A percentile compares a stretch with the other conserved stretches of the same genome.
phyloP scores from a whole-genome alignment of 2,113 vertebrate genomes.

The Muntiacus muntjak region DNA sequence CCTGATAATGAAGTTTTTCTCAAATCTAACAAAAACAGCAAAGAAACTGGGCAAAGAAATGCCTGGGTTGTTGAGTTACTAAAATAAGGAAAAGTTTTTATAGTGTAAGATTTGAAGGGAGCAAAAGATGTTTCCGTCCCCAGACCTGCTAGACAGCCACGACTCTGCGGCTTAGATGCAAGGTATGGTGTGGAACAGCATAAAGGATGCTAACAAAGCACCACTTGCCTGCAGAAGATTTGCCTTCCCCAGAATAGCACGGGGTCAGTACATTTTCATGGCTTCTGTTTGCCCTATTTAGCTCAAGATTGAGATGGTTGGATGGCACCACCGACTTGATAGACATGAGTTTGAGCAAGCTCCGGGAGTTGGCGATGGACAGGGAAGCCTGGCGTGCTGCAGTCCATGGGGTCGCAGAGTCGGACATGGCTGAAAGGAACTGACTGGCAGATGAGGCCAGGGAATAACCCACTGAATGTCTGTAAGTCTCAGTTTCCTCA shows the following conservation, averaged over 20 bases:
- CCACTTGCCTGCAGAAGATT: background rate
- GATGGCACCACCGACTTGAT: background rate
- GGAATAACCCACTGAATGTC: background rate
- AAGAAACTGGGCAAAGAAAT: background rate
- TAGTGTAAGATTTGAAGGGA: background rate
- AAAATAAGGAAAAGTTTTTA: background rate
- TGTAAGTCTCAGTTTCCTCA: background rate
- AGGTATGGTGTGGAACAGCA: background rate
- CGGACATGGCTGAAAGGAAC: background rate
- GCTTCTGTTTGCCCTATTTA: background rate
- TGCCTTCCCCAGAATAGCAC: background rate
- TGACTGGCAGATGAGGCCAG: background rate
- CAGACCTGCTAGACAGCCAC: background rate
- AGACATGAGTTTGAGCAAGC: background rate
- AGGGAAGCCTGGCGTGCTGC: background rate
- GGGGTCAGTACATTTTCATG: background rate
- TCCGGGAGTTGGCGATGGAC: background rate
- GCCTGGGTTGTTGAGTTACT: background rate
- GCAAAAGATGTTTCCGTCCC: background rate
- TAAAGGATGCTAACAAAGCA: background rate
- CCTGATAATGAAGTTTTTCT: background rate
- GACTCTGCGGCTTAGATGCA: background rate
- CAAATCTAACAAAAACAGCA: background rate
- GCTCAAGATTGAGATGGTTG: background rate
- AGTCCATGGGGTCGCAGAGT: background rate